Base-by-base conservation (phyloP, 2,888 invertebrate species). In the Chaetogeoica ovagalla region DNA sequence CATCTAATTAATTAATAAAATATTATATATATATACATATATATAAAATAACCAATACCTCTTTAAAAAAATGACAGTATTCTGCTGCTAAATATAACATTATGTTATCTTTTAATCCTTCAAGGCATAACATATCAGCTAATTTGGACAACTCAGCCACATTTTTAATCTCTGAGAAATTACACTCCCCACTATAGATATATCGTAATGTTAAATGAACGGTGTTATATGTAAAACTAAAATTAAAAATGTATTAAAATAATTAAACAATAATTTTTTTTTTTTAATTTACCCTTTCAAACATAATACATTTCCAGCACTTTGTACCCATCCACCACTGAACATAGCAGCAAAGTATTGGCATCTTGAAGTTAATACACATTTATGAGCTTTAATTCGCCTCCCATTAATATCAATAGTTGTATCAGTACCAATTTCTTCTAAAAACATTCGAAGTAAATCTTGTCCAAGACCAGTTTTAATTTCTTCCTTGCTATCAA, bases 11-110 rank as follows among this genome's bases (percentile, higher is more conserved):
- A 43, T 23, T 11, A 65, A 85, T 43, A 48, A 9, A 43, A 57
- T 66, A 55, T 48, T 39, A 21, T 21, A 57, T 57, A 30, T 30
- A 30, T 30, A 30, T 30, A 30, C 4, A 30, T 30, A 30, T 30
- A 30, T 30, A 30, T 30, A n/a, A 5, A n/a, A 57, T 21, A 60
- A 55, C 21, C 8, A 13, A 57, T 86, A 93, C 93, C 89, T 93
- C 93, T 85, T 98, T 97, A 86, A 98, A 97, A 86, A 95, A 92
- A 86, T 98, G 97, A 86, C 97, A 97, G 86, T 94, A 95, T 86
- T 94, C 94, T 30, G 91, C 91, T 87, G 94, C 94, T 55, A 97
- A 88, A 0, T 94, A 94, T 84, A 94, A 93, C 85, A 93, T 92
- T 1, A 96, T 94, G 4, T 96, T 94, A 87, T 97, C 95, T 85